Percentiles rank a stretch among this genome's conserved stretches.
Evolutionary conservation across 2,797 vertebrate genomes (phyloP).

Genomic region (Semaprochilodus insignis): DNA sequence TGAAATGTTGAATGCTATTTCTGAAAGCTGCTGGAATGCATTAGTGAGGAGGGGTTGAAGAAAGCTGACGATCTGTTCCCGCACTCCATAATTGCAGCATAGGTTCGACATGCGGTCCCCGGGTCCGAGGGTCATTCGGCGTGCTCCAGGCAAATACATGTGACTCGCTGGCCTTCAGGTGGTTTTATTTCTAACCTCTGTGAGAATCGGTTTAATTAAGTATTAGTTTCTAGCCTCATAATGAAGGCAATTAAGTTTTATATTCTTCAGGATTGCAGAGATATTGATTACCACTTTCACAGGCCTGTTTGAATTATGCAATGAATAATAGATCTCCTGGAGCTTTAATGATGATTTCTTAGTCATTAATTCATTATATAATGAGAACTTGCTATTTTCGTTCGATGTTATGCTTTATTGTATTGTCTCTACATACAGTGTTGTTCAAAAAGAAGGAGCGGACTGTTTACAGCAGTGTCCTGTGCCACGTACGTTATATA

Average conservation of each 20-base stretch:
- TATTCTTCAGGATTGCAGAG: constrained; percentile 39
- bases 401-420: neutral
- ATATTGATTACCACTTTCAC: constrained; percentile 43
- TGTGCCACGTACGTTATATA: neutral
- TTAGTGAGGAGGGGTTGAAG: constrained; percentile 45
- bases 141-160: constrained; percentile 40
- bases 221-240: constrained; percentile 36
- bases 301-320: constrained; percentile 28
- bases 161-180: constrained; percentile 11
- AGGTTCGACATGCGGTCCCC: constrained; percentile 32
- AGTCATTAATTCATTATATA: constrained; percentile 37
- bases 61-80: constrained; percentile 16
- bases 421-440: neutral
- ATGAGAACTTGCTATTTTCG: neutral
- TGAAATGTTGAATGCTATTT: constrained; percentile 57
- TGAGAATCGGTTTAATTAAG: constrained; percentile 17
- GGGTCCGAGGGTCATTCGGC: constrained; percentile 40
- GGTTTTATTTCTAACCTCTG: neutral
- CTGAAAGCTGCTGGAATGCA: constrained; percentile 49
- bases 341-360: constrained; percentile 29
- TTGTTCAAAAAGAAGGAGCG: neutral
- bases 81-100: constrained; percentile 47
- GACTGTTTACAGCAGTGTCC: neutral
- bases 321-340: constrained; percentile 41
- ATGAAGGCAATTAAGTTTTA: constrained; percentile 49